Conservation (phyloP, 2,113 vertebrate genomes). For the Odobenus rosmarus region DNA sequence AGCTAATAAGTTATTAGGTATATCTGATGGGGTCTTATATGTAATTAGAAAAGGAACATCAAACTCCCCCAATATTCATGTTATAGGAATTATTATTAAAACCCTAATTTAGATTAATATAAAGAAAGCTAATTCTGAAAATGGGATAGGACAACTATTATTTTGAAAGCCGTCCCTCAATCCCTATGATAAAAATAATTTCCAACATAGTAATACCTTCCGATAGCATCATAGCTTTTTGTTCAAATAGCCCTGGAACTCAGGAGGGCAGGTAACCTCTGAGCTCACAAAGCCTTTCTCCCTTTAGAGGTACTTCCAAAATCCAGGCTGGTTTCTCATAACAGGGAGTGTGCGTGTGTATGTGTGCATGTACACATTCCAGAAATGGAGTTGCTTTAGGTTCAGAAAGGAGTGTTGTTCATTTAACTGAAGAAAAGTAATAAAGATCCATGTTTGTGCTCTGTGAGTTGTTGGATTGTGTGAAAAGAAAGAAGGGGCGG, state of each 20-base stretch:
- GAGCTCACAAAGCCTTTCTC: not conserved
- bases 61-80: constrained; percentile 11
- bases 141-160: not conserved
- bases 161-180: constrained; percentile 41
- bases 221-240: not conserved
- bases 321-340: not conserved
- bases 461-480: not conserved
- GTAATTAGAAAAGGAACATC: constrained; percentile 58
- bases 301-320: not conserved
- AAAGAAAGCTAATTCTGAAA: constrained; percentile 55
- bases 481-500: not conserved
- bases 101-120: constrained; percentile 46
- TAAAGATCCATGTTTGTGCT: not conserved
- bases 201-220: not conserved
- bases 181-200: not conserved
- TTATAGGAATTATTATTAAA: constrained; percentile 39
- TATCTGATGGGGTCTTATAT: not conserved
- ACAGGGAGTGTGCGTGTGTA: no score
- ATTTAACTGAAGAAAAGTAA: constrained; percentile 41
- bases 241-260: not conserved
- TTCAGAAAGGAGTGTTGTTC: not conserved
- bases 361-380: not conserved
- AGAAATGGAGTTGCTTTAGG: not conserved
- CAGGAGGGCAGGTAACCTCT: not conserved
- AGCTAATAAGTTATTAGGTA: not conserved